Evolutionary conservation across 1,140 invertebrate genomes (phyloP).

Genomic region (fruit fly (Drosophila melanogaster)): DNA sequence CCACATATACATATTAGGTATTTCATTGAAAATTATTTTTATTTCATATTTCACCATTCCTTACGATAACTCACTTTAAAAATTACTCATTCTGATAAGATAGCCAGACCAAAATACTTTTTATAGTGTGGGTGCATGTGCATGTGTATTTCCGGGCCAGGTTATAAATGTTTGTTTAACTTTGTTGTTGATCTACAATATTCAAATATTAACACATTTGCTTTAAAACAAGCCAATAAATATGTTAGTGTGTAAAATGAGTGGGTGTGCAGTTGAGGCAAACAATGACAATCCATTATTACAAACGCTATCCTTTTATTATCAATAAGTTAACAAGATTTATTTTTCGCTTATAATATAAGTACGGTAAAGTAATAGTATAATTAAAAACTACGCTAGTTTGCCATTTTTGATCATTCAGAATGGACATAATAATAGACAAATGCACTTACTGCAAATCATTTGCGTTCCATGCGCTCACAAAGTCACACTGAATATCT

Average conservation of each 20-base stretch:
- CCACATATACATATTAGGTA: not conserved
- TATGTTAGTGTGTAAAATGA: not conserved
- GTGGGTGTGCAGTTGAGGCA: not conserved
- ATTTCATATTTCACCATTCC: constrained; percentile 8
- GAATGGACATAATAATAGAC: not conserved
- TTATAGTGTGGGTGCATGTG: not conserved
- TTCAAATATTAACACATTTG: not conserved
- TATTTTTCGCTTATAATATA: no score
- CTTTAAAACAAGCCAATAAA: not conserved
- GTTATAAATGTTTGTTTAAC: not conserved
- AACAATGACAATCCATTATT: not conserved
- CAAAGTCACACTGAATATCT: constrained; percentile 8
- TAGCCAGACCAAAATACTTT: constrained; percentile 8
- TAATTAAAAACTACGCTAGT: no score
- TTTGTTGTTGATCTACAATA: not conserved
- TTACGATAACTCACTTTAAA: not conserved
- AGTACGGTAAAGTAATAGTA: no score
- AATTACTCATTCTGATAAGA: constrained; percentile 33
- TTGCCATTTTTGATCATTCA: not conserved
- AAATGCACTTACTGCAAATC: not conserved
- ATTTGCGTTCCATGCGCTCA: not conserved
- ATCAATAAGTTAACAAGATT: not conserved
- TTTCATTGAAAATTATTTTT: no score
- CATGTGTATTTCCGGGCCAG: not conserved
- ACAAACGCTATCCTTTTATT: not conserved